Evolutionary conservation across 2,888 invertebrate species (phyloP).

Genomic region (Deilephila elpenor): DNA sequence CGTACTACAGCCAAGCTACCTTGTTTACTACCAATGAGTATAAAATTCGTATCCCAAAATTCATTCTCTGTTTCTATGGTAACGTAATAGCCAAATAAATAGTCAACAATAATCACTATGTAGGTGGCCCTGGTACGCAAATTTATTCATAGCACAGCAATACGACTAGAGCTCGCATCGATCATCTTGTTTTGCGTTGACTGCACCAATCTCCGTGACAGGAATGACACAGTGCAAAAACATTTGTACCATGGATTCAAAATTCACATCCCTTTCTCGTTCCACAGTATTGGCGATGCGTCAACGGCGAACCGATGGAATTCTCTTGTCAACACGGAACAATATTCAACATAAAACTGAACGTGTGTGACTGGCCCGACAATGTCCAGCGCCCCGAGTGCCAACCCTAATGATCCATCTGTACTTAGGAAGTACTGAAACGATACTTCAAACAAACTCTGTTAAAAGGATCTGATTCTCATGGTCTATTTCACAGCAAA

Average conservation of each 20-base stretch:
- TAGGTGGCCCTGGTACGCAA: too few relatives aligned
- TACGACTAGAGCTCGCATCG: too few relatives aligned
- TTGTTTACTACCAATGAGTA: too few relatives aligned
- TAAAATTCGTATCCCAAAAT: too few relatives aligned
- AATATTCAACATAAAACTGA: constrained; percentile 88
- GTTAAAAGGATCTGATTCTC: neutral
- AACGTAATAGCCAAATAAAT: too few relatives aligned
- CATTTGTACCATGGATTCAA: neutral
- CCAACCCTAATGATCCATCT: constrained; percentile 21
- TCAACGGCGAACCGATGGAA: constrained; percentile 89
- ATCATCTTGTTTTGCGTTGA: too few relatives aligned
- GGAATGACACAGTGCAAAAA: neutral
- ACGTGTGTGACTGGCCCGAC: constrained; percentile 93
- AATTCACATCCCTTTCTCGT: constrained; percentile 37
- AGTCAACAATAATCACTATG: too few relatives aligned
- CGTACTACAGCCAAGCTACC: too few relatives aligned
- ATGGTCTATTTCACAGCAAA: constrained; percentile 39
- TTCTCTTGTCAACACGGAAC: constrained; percentile 90
- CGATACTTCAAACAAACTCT: constrained; percentile 12
- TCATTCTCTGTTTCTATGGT: too few relatives aligned
- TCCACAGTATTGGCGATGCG: constrained; percentile 93
- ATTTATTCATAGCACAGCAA: too few relatives aligned
- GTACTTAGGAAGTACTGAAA: constrained; percentile 12
- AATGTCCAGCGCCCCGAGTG: constrained; percentile 88
- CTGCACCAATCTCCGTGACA: too few relatives aligned